Conservation (phyloP, 2,113 vertebrate genomes). For the Sturnus vulgaris region DNA sequence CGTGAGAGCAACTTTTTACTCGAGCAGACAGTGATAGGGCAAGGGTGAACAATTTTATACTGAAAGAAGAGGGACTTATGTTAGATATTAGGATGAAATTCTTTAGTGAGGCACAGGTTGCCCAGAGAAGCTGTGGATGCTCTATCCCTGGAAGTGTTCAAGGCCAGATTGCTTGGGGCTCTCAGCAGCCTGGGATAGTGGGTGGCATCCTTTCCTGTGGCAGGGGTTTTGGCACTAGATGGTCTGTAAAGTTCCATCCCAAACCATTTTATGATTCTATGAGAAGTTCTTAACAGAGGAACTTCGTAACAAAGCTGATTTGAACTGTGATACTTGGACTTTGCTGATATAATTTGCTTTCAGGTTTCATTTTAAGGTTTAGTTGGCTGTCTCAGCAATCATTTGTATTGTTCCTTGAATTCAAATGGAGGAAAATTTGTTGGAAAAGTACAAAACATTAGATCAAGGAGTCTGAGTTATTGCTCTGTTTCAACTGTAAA, state of each 20-base stretch:
- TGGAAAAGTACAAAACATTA: not conserved
- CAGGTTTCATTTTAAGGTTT: not conserved
- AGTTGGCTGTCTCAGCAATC: not conserved
- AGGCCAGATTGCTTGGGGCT: not conserved
- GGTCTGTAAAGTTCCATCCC: not conserved
- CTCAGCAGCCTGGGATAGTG: not conserved
- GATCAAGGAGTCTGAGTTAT: not conserved
- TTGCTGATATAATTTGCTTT: not conserved
- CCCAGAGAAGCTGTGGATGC: not conserved
- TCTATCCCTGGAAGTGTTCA: not conserved
- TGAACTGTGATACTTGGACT: not conserved
- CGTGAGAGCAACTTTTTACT: not conserved
- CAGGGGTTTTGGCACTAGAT: not conserved
- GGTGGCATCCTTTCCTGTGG: not conserved
- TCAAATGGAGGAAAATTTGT: not conserved
- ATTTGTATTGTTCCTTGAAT: not conserved
- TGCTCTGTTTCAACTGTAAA: not conserved
- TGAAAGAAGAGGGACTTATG: not conserved
- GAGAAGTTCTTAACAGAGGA: not conserved
- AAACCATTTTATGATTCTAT: not conserved
- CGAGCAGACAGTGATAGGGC: not conserved
- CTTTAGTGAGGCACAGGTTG: not conserved
- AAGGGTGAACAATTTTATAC: not conserved
- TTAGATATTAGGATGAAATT: not conserved
- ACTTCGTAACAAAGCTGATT: not conserved